These are phyloP conservation scores for Xiphophorus maculatus DNA, from an alignment of 2,113 vertebrate genomes.

Conservation along the genomic window DNA sequence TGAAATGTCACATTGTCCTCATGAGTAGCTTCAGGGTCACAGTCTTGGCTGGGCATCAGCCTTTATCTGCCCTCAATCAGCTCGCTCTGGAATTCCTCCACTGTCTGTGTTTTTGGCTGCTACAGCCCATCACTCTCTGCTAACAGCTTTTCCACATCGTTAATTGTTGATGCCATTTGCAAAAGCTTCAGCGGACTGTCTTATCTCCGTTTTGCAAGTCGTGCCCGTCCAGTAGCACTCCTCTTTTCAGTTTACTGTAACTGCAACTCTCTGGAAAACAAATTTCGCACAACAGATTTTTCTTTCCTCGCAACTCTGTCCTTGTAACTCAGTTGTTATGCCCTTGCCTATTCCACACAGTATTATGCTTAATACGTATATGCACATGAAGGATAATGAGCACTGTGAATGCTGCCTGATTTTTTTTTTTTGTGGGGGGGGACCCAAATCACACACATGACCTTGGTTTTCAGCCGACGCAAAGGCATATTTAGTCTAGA, in stretches of 20 bases:
- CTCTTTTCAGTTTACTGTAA: conserved; percentile 58
- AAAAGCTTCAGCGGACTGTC: conserved; percentile 43
- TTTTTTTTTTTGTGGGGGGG: conserved; percentile 4
- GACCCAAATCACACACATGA: conserved; percentile 8
- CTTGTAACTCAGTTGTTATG: conserved; percentile 28
- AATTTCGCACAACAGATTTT: conserved; percentile 54
- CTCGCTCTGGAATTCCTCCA: conserved; percentile 40
- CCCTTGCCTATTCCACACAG: conserved; percentile 27
- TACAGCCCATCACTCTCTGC: conserved; percentile 63
- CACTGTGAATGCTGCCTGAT: conserved; percentile 29
- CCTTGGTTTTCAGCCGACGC: conserved; percentile 13
- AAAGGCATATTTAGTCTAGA: conserved; percentile 17
- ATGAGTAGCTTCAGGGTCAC: conserved; percentile 54
- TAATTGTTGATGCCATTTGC: conserved; percentile 68
- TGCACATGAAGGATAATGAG: conserved; percentile 46
- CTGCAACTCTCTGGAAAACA: conserved; percentile 65
- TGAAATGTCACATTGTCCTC: conserved; percentile 47
- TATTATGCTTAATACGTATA: conserved; percentile 35
- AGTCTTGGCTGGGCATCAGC: conserved; percentile 34
- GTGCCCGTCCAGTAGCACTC: conserved; percentile 49
- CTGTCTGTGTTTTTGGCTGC: conserved; percentile 58
- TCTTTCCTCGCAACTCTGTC: conserved; percentile 44
- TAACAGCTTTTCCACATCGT: conserved; percentile 70
- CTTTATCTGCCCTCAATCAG: conserved; percentile 50
- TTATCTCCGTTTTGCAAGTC: conserved; percentile 67